Evolutionary conservation across 2,113 vertebrate species (phyloP), one percentile per base, ranked within the genome.

Genomic region (Petaurus breviceps): DNA sequence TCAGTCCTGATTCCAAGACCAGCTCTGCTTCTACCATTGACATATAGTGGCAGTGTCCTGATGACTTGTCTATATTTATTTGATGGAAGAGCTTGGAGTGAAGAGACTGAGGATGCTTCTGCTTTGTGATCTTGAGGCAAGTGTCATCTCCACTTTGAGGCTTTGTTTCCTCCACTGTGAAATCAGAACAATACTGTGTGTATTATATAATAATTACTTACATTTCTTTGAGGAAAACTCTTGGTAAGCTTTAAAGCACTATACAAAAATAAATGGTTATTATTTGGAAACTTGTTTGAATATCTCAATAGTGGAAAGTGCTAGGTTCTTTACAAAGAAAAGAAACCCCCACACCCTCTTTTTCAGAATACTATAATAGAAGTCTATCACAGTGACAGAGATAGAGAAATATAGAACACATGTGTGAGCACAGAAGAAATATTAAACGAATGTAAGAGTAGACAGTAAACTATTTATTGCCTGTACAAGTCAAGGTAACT

Each of bases 311-410:
- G 19, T 84, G 37, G 31, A 68, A 68, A 37, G 7, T 84, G 6
- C n/a, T 84, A 84, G 37, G 19, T 43, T 77, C 12, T n/a, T 77
- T 43, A 43, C 19, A 84, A 43, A 43, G 6, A 84, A 43, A 43
- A 84, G n/a, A 6, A 43, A 22, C 37, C 16, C 61, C 61, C 16
- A 77, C 19, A 19, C 61, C 14, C 77, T 93, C 1, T 37, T 52
- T 93, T 92, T 24, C 3, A 51, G 90, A 47, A 92, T 37, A 95
- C 95, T 92, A 8, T n/a, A n/a, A 4, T 93, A 77, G 51, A 96
- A 54, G 10, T 53, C 92, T 53, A 92, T 55, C 51, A 11, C 89
- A 51, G 12, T 52, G 26, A 93, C 53, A 92, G 28, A 84, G 68
- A 49, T 52, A 93, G 93, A 61, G 9, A 2, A 77, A 19, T 92